Evolutionary conservation across 1,140 invertebrate species (phyloP).

Genomic region (Apis mellifera): DNA sequence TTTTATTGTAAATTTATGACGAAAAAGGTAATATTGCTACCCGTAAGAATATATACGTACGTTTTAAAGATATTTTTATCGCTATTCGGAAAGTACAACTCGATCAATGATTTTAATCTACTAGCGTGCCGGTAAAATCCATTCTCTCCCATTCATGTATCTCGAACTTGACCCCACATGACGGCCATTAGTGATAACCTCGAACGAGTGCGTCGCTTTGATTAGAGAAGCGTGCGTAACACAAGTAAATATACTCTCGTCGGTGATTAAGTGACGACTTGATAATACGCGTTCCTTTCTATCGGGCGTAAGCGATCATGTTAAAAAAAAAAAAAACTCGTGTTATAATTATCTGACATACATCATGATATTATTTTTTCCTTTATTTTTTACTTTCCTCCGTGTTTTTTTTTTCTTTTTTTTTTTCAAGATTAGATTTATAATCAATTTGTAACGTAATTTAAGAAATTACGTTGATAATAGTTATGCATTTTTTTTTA

Average conservation of each 20-base stretch:
- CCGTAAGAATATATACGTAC: too few species aligned
- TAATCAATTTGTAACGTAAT: not conserved
- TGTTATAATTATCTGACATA: not conserved
- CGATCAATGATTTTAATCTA: constrained; percentile 10
- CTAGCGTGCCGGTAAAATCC: constrained; percentile 1
- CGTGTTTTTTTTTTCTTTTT: not conserved
- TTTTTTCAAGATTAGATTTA: not conserved
- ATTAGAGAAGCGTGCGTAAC: constrained; percentile 38
- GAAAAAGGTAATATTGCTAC: too few species aligned
- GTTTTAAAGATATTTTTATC: not conserved
- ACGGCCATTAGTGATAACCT: constrained; percentile 30
- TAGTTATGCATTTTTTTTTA: not conserved
- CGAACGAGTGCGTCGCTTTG: constrained; percentile 15
- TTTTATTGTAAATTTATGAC: too few species aligned
- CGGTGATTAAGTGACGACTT: constrained; percentile 26
- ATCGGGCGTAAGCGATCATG: constrained; percentile 6
- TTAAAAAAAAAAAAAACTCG: not conserved
- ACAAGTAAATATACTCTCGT: constrained; percentile 20
- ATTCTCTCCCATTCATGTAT: constrained; percentile 26
- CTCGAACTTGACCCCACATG: constrained; percentile 23
- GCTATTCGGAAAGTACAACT: not conserved
- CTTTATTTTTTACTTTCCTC: not conserved
- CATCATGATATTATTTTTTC: not conserved
- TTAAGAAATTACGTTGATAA: not conserved
- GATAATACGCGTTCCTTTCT: constrained; percentile 10